Percentiles rank a stretch among this genome's conserved stretches.
Conservation (phyloP, 37 sponge, comb jelly and placozoan species). For the Ephydatia muelleri region DNA sequence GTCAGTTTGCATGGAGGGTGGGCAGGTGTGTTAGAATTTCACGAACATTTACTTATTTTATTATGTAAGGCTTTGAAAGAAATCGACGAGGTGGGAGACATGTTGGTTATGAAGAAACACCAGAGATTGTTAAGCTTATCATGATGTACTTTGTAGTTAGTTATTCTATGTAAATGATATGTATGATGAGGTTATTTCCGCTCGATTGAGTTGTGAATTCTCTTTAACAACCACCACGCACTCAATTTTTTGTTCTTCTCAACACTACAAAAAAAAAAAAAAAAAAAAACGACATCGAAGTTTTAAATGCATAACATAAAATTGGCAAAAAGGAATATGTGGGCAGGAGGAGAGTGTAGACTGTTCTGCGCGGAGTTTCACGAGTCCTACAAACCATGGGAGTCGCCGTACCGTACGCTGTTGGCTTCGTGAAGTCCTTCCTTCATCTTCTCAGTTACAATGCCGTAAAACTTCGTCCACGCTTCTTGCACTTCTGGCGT, state of each 20-base stretch:
- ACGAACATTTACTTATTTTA: neutral
- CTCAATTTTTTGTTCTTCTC: neutral
- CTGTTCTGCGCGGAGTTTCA: neutral
- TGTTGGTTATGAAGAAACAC: constrained; percentile 35
- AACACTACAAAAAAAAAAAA: neutral
- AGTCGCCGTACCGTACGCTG: neutral
- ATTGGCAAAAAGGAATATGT: neutral
- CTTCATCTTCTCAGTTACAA: constrained; percentile 52
- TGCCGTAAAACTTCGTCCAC: constrained; percentile 47
- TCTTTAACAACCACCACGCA: neutral
- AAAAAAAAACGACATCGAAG: neutral
- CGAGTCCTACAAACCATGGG: neutral
- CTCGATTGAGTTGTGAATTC: too few relatives aligned
- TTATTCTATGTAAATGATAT: neutral
- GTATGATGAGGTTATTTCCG: neutral
- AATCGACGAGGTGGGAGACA: constrained; percentile 68
- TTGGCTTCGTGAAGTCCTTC: constrained; percentile 47
- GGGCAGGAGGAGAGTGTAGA: neutral
- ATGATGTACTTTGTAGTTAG: too few relatives aligned
- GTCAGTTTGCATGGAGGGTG: constrained; percentile 25
- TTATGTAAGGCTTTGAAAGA: constrained; percentile 59
- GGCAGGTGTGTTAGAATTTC: neutral
- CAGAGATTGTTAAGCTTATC: neutral
- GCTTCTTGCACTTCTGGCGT: constrained; percentile 62
- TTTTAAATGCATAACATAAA: neutral